Evolutionary conservation across 2,113 vertebrate species (phyloP), one percentile per base, ranked within the genome.

Genomic region (Sterna hirundo): DNA sequence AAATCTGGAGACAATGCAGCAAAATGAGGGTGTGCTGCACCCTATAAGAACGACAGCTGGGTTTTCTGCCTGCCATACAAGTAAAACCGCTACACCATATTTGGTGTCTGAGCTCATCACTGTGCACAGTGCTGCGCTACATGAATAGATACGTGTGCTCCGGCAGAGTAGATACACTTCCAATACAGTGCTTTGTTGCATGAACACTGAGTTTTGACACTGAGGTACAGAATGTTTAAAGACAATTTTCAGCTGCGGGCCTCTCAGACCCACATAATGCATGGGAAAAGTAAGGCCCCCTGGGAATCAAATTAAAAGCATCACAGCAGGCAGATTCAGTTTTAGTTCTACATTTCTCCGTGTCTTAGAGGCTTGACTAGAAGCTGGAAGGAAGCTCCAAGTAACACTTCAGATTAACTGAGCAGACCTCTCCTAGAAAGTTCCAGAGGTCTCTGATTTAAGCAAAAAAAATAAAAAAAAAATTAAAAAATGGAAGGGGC

Each of bases 21-120:
- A 87, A 76, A 93, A 83, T 46, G 32, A 66, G 51, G 19, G 26
- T 46, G 32, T 57, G 26, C 44, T 13, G 5, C 0, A 5, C 21
- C 15, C 47, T 34, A 0, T 12, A 66, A 75, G 57, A 79, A 49
- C 5, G 13, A 55, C 2, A 54, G 2, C 26, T 2, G 5, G 2
- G 2, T 32, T 36, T 91, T 72, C 42, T 55, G 36, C 34, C 58
- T 62, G 30, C 34, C 27, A 9, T 32, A 44, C 16, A 62, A 44
- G 17, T 29, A 22, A 29, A 81, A 70, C 4, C 34, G 20, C 26
- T 75, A 40, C 4, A 46, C 16, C 9, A 11, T 16, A 52, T 26
- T 30, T 36, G 5, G 10, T 11, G 52, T 26, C 38, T 25, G 23
- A 87, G 51, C 40, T 81, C 32, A 65, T 32, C 10, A 27, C 8